Evolutionary conservation across 2,797 vertebrate genomes (phyloP).

Genomic region (Diglossa cyanea): DNA sequence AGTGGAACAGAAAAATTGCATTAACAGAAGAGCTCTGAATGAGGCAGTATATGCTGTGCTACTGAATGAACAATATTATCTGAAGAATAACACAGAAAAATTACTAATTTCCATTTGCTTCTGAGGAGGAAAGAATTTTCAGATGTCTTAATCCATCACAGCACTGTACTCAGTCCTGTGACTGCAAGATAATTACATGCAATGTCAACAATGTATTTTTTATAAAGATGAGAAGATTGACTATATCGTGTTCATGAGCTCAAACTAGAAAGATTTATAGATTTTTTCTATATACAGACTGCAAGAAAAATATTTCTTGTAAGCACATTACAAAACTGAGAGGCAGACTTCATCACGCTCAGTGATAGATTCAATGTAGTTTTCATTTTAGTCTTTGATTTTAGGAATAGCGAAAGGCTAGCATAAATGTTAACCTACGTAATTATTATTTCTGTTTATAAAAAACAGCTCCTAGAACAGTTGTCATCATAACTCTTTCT

Average conservation of each 20-base stretch:
- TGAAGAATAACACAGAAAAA: neutral
- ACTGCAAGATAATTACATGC: neutral
- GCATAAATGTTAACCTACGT: neutral
- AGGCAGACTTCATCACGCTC: neutral
- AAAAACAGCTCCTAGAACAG: neutral
- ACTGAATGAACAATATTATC: neutral
- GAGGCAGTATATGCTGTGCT: neutral
- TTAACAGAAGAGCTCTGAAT: neutral
- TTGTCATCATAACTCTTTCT: neutral
- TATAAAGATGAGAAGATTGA: neutral
- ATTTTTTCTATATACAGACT: rapidly evolving
- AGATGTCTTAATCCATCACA: neutral
- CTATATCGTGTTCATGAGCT: neutral
- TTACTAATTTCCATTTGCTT: neutral
- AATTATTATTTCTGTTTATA: neutral
- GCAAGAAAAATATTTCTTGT: neutral
- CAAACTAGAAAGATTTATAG: neutral
- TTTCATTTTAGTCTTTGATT: neutral
- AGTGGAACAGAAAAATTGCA: neutral
- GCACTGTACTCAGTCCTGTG: neutral
- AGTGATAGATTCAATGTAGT: neutral
- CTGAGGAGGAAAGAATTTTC: neutral
- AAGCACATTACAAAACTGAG: neutral
- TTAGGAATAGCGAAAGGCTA: neutral
- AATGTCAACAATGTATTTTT: neutral